These are phyloP conservation scores for Harpagoxenus sublaevis DNA, from an alignment of 2,888 invertebrate genomes.

Conservation along the genomic window DNA sequence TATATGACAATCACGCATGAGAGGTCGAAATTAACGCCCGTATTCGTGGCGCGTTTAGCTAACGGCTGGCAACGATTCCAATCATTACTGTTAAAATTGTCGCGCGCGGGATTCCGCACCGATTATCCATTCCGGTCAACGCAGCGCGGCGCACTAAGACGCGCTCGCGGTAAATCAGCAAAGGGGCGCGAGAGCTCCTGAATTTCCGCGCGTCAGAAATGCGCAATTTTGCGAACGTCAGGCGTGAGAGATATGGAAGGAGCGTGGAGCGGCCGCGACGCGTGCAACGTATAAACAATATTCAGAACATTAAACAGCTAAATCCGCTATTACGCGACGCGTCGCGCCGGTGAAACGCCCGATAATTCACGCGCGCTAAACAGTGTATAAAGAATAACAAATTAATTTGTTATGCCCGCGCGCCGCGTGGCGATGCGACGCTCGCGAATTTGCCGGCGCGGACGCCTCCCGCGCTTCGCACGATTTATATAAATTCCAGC, in stretches of 20 bases:
- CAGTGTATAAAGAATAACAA: slow-evolving; percentile 51
- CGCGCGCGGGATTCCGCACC: not conserved
- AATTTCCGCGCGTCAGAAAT: slow-evolving; percentile 34
- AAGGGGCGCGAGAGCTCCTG: not conserved
- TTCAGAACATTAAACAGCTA: slow-evolving; percentile 53
- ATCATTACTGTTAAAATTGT: slow-evolving; percentile 17
- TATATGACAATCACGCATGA: not conserved
- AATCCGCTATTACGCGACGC: slow-evolving; percentile 54
- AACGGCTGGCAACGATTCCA: slow-evolving; percentile 24
- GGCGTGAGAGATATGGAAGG: slow-evolving; percentile 26
- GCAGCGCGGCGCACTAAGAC: slow-evolving; percentile 24
- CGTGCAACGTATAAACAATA: slow-evolving; percentile 51
- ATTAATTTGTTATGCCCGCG: slow-evolving; percentile 46
- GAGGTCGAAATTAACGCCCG: slow-evolving; percentile 9
- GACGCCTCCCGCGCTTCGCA: slow-evolving; percentile 13
- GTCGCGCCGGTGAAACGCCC: slow-evolving; percentile 40
- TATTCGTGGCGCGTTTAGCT: not conserved
- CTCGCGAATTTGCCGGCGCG: slow-evolving; percentile 25
- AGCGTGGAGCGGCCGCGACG: not conserved
- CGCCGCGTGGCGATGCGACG: slow-evolving; percentile 11
- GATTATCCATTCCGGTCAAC: not conserved
- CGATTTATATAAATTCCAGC: slow-evolving; percentile 46
- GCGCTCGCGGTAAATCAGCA: slow-evolving; percentile 14
- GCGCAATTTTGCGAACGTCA: slow-evolving; percentile 36
- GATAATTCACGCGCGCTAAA: slow-evolving; percentile 54